Evolutionary conservation across 2,888 invertebrate species (phyloP), one percentile per base, ranked within the genome.

Genomic region (Cylloceria caligata): DNA sequence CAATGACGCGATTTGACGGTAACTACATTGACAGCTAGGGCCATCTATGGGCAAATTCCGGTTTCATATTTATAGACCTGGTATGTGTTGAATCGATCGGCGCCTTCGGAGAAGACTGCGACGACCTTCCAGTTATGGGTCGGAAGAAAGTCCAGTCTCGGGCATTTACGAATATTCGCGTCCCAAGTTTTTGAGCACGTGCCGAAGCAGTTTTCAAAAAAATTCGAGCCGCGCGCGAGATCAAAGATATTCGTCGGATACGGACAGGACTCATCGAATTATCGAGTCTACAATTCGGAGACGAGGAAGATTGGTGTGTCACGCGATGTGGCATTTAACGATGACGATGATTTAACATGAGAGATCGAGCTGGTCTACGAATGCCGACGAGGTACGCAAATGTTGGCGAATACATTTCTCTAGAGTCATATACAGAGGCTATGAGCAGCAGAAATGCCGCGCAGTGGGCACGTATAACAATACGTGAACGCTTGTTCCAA

Each of bases 61-160:
- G n/a, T n/a, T n/a, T n/a, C n/a, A n/a, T n/a, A n/a, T n/a, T n/a
- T n/a, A n/a, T n/a, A n/a, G n/a, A n/a, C n/a, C n/a, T n/a, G n/a
- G 1, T 86, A 86, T 55, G 39, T 84, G 7, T 39, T 87, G 6
- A 87, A 87, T 74, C 57, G 85, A 36, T 83, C 87, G n/a, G 34
- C 39, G 9, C 76, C 79, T 21, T 65, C 81, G 4, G 83, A 78
- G 34, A 34, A 27, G 5, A 19, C 11, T 13, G 60, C 36, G 34
- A 57, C 85, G 1, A 84, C 85, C 5, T 81, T 42, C 34, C 83
- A 87, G 77, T 36, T 55, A 21, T 69, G 69, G 69, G 27, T 39
- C 5, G 69, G 55, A 39, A 39, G 36, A 9, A 69, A 55, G 3
- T 55, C 69, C 9, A 27, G 11, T 57, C 55, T 69, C 6, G 4